Percentiles rank a stretch among this genome's conserved stretches.
These are phyloP conservation scores for Catharus fuscescens DNA, from an alignment of 2,113 vertebrate species.

Conservation along the genomic window DNA sequence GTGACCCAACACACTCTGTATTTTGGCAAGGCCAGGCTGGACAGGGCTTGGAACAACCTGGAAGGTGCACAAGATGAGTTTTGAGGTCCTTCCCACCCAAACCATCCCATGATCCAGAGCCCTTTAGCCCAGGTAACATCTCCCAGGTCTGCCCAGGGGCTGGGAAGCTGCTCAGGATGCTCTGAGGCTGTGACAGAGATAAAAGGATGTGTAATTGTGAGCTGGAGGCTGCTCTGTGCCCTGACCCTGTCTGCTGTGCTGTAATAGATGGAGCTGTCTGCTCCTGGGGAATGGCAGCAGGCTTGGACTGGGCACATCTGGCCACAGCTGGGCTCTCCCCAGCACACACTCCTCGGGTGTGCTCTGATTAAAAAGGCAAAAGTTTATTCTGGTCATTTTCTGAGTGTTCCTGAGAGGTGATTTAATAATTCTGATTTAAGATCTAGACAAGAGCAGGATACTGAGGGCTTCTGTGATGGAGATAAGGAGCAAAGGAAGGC, in stretches of 20 bases:
- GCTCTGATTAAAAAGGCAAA: neutral
- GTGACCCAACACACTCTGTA: neutral
- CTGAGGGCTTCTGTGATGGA: neutral
- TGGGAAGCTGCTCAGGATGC: neutral
- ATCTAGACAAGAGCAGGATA: accelerated
- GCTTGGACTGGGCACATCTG: neutral
- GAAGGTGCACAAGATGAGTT: neutral
- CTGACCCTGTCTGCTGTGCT: slow-evolving; percentile 25
- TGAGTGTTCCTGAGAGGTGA: neutral
- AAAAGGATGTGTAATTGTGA: neutral
- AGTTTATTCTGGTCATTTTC: neutral
- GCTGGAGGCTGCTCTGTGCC: neutral
- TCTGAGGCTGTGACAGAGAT: neutral
- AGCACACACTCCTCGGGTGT: accelerated
- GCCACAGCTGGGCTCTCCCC: slow-evolving; percentile 11
- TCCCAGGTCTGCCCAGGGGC: neutral
- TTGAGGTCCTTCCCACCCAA: neutral
- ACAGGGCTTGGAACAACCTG: neutral
- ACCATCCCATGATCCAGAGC: neutral
- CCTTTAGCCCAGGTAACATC: neutral
- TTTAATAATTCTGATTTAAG: neutral
- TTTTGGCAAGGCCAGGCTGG: neutral
- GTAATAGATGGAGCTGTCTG: neutral
- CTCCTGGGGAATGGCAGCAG: neutral
- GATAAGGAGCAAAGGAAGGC: neutral